Conservation (phyloP, 2,113 vertebrate species). For the Thalassoma bifasciatum region DNA sequence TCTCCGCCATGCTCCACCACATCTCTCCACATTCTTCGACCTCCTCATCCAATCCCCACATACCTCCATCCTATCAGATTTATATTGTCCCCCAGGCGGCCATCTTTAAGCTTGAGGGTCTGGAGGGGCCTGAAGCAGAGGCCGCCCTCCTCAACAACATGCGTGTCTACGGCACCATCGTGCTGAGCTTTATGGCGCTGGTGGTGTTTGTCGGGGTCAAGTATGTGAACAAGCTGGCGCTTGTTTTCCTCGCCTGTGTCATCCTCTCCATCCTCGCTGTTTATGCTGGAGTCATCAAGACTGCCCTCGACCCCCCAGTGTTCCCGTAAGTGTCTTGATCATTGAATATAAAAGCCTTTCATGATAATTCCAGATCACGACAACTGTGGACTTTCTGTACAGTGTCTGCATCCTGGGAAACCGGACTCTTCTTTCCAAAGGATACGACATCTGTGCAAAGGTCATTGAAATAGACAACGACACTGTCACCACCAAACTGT, state of each 20-base stretch:
- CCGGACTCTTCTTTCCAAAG: conserved; percentile 90
- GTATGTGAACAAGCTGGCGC: conserved; percentile 97
- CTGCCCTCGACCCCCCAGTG: conserved; percentile 91
- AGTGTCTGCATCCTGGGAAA: conserved; percentile 97
- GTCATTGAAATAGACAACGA: conserved; percentile 90
- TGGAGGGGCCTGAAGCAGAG: conserved; percentile 88
- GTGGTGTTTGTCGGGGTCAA: conserved; percentile 98
- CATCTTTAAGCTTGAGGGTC: conserved; percentile 94
- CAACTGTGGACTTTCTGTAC: conserved; percentile 11
- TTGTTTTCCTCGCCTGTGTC: conserved; percentile 96
- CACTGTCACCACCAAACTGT: conserved; percentile 93
- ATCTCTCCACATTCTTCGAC: neutral
- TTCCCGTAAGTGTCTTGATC: conserved; percentile 90
- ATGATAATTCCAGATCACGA: neutral
- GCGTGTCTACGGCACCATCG: conserved; percentile 96
- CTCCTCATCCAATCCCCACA: neutral
- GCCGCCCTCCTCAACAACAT: conserved; percentile 95
- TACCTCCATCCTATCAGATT: conserved; percentile 82
- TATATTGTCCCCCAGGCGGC: conserved; percentile 95
- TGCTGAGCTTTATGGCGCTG: conserved; percentile 93
- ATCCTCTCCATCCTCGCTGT: conserved; percentile 96
- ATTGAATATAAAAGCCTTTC: neutral
- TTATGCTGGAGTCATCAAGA: conserved; percentile 96
- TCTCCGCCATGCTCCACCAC: neutral
- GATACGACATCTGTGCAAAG: conserved; percentile 94